Base-by-base conservation (phyloP, 2,888 invertebrate species). In the Eucera pruinosa region DNA sequence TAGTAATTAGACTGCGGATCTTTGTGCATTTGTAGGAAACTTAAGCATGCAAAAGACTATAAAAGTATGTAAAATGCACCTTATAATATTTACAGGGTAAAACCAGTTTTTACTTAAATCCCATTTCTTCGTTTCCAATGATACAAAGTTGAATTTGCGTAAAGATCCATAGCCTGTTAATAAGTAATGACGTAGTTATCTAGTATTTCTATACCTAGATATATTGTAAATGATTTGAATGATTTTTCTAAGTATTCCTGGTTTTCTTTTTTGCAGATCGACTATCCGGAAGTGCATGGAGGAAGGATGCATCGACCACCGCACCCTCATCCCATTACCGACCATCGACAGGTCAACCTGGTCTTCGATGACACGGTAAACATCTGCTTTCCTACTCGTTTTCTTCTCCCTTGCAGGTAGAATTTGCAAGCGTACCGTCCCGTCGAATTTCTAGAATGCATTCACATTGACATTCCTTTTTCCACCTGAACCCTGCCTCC, bases 201-300 rank as follows among this genome's bases (percentile, higher is more conserved):
- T n/a, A n/a, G n/a, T n/a, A n/a, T n/a, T n/a, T n/a, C n/a, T n/a
- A n/a, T n/a, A n/a, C n/a, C n/a, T n/a, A n/a, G n/a, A n/a, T n/a
- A n/a, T n/a, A n/a, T n/a, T n/a, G n/a, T n/a, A n/a, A n/a, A n/a
- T 4, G 41, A 5, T 13, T 13, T n/a, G 30, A 18, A 39, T 1
- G 25, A 3, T 25, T 39, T n/a, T 30, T 45, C 20, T 20, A 55
- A 52, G 41, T 68, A 62, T 69, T 11, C 25, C 39, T 4, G 18
- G 9, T 27, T 2, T 4, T 57, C 9, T 66, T 18, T 50, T 75
- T 60, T 90, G 3, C 93, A 96, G 96, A 95, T 96, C 92, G 96
- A 96, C 93, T 96, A 96, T 92, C 95, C 95, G 84, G 95, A 95
- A 89, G 93, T 91, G 75, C 91, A 92, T 80, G 89, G 92, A 86